Base-by-base conservation (phyloP, 2,797 vertebrate genomes). In the Hapalemur alaotrensis region DNA sequence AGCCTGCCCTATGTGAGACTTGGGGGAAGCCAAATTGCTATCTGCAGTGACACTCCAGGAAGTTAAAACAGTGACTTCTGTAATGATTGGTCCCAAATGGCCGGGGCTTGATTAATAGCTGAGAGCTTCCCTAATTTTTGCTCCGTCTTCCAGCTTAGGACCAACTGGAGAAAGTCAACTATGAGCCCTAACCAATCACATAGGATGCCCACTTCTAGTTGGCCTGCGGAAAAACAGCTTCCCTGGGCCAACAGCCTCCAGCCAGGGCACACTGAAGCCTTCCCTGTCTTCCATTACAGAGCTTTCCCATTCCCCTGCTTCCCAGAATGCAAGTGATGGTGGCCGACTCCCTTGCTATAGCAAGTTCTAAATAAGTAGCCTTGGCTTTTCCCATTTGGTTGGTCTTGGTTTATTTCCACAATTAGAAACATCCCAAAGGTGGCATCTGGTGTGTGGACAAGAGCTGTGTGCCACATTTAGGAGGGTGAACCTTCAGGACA, bases 21-120 rank as follows among this genome's bases (percentile, higher is more conserved):
- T 23, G 41, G 30, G 50, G 81, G 80, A 97, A 92, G 70, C 54
- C 81, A 86, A 61, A 84, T 82, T 65, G 52, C 70, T 65, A 48
- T 92, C 78, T 86, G 50, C 18, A 65, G 46, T 83, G 89, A 97
- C 46, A 92, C 43, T 73, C 89, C 46, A 57, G 89, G 5, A 82
- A 70, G 59, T 81, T 67, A 95, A 79, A 79, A 72, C 89, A 85
- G 10, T 54, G 70, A 76, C 52, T 69, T 81, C 38, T 70, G 11
- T 69, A 80, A 85, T 32, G 22, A 23, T 13, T 22, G 52, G 12
- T 22, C 72, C 52, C 57, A 8, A 48, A 46, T 28, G 59, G 41
- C 72, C 17, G 35, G 43, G n/a, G 5, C n/a, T 65, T 78, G 57
- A 59, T 43, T 86, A 50, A 67, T 67, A 79, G 78, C 61, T n/a